Conservation (phyloP, 2,797 vertebrate species). For the Pangasius mekongensis region DNA sequence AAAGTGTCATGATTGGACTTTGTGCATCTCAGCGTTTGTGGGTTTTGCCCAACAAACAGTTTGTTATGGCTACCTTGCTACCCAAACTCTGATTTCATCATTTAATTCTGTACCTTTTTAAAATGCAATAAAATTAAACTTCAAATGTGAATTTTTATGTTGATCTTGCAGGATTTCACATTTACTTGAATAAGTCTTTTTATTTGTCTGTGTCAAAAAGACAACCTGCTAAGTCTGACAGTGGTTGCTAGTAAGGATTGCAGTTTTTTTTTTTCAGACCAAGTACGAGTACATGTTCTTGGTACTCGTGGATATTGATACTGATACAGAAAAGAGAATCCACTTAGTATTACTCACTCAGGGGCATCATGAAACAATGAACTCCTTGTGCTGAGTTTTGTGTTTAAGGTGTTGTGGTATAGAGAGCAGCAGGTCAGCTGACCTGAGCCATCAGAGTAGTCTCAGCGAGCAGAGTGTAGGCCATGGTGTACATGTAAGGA, state of each 20-base stretch:
- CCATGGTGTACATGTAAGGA: not conserved
- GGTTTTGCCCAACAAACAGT: not conserved
- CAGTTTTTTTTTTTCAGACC: not conserved
- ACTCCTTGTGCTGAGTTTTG: not conserved
- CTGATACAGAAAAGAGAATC: not conserved
- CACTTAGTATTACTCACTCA: too few species aligned
- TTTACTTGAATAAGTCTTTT: not conserved
- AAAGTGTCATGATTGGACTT: not conserved
- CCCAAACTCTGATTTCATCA: not conserved
- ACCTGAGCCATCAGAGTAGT: not conserved
- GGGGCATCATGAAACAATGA: not conserved
- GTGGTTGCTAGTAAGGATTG: not conserved
- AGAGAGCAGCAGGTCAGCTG: not conserved
- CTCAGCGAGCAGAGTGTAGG: not conserved
- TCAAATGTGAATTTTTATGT: too few species aligned
- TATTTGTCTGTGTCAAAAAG: too few species aligned
- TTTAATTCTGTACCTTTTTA: not conserved
- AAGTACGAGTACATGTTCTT: not conserved
- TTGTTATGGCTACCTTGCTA: not conserved
- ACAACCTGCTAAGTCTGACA: not conserved
- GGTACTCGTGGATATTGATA: not conserved
- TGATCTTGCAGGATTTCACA: not conserved
- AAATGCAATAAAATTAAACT: not conserved
- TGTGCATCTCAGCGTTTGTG: not conserved
- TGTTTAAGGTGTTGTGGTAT: not conserved